phyloP scores from a whole-genome alignment of 2,888 invertebrate genomes.

The Cheilosia scutellata region DNA sequence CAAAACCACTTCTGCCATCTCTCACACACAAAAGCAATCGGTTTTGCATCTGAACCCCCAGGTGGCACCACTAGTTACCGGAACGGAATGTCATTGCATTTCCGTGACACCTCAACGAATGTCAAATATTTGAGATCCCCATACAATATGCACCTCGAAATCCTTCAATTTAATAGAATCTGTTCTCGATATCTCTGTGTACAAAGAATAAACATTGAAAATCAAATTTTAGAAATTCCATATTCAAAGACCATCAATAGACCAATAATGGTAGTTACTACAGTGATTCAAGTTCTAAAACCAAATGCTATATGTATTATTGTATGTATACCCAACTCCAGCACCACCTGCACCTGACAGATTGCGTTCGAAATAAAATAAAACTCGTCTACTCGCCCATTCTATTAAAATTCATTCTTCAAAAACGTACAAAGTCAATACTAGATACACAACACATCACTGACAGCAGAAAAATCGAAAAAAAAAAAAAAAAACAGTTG shows the following conservation, averaged over 20 bases:
- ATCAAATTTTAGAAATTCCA: conserved; percentile 57
- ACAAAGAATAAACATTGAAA: conserved; percentile 59
- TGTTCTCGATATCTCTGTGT: conserved; percentile 41
- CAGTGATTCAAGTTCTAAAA: conserved; percentile 53
- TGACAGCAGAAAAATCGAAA: conserved; percentile 12
- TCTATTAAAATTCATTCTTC: conserved; percentile 48
- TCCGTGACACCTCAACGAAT: neutral
- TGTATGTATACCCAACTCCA: conserved; percentile 30
- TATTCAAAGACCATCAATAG: conserved; percentile 33
- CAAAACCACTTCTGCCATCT: too few relatives aligned
- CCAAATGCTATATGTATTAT: conserved; percentile 56
- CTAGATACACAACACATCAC: conserved; percentile 36
- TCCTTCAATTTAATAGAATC: conserved; percentile 41
- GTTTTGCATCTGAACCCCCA: neutral
- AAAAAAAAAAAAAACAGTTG: conserved; percentile 5
- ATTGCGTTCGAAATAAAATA: conserved; percentile 28
- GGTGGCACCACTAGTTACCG: neutral
- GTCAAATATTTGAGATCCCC: neutral
- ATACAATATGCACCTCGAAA: neutral
- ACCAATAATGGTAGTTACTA: conserved; percentile 42
- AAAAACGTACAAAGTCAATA: conserved; percentile 54
- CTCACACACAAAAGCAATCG: neutral
- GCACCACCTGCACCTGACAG: conserved; percentile 63
- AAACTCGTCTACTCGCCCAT: neutral
- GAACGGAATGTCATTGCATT: neutral